Evolutionary conservation across 2,888 invertebrate genomes (phyloP).

Genomic region (Lymantria monacha): DNA sequence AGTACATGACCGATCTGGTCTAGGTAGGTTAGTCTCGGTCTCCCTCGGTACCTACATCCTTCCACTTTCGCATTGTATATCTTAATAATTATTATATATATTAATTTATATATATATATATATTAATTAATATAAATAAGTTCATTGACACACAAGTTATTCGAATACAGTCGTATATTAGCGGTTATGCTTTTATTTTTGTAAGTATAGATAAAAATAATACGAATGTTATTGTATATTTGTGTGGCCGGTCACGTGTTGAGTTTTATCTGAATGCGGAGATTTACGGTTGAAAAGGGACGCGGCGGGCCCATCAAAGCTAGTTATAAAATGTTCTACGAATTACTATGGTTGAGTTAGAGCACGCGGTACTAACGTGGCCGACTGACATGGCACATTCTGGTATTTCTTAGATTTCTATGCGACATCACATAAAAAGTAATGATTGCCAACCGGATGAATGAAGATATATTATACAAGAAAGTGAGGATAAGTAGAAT

Average conservation of each 20-base stretch:
- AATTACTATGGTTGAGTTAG: conserved; percentile 50
- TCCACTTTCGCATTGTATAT: no score
- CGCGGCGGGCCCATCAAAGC: conserved; percentile 25
- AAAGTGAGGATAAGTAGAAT: conserved; percentile 8
- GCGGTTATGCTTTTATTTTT: conserved; percentile 14
- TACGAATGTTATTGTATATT: conserved; percentile 15
- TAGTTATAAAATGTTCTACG: conserved; percentile 47
- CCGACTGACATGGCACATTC: conserved; percentile 64
- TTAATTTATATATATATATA: no score
- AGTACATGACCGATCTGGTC: no score
- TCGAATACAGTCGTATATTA: conserved; percentile 17
- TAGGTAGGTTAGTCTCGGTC: no score
- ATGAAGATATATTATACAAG: conserved; percentile 14
- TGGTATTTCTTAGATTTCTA: conserved; percentile 32
- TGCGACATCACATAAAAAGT: conserved; percentile 28
- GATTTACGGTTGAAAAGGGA: conserved; percentile 29
- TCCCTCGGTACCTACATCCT: no score
- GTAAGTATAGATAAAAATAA: conserved; percentile 22
- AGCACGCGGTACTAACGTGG: conserved; percentile 63
- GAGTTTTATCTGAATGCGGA: conserved; percentile 22
- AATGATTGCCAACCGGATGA: conserved; percentile 19
- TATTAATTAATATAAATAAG: conserved; percentile 17
- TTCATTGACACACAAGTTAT: conserved; percentile 30
- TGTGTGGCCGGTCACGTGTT: conserved; percentile 8
- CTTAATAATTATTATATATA: no score